Base-by-base conservation (phyloP, 2,888 invertebrate species). In the Mimas tiliae region DNA sequence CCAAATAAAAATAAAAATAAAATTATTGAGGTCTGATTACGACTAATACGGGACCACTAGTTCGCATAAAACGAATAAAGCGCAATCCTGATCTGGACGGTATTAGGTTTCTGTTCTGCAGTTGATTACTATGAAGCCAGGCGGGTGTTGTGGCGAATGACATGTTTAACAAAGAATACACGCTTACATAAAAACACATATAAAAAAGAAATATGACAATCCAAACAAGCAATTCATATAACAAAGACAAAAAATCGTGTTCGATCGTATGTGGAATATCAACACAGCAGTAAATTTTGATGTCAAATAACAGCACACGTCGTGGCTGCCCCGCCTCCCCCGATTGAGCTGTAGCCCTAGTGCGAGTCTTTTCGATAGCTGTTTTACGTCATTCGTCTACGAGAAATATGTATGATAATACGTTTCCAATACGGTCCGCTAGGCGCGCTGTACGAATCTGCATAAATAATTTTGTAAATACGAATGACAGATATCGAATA, bases 241-340 rank as follows among this genome's bases (percentile, higher is more conserved):
- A 53, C 53, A 53, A 33, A 58, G 58, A 58, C 58, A 42, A 58
- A 58, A 58, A 58, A 58, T 27, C 58, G 58, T 38, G 38, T 38
- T 42, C 38, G 19, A 58, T 42, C 38, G 58, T 58, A 38, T 38
- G 58, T 12, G 12, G 58, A 58, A 58, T 58, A 58, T 58, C 58
- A 58, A 58, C 58, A 58, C 11, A 19, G 58, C 58, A 58, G 58
- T 58, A 58, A 58, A 58, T 58, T 58, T 38, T 11, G 12, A 58
- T 38, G 58, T 58, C 58, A 58, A 58, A 58, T 58, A 58, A 38
- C 42, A 11, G 12, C 19, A 58, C 19, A 19, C 11, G 58, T 38
- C 58, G 19, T 11, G 58, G 38, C n/a, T 11, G 45, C 12, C 45
- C 27, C 62, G 45, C 47, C 62, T 45, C 45, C 19, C 12, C 45